Evolutionary conservation across 2,113 vertebrate genomes (phyloP).

Genomic region (Seriola quinqueradiata): DNA sequence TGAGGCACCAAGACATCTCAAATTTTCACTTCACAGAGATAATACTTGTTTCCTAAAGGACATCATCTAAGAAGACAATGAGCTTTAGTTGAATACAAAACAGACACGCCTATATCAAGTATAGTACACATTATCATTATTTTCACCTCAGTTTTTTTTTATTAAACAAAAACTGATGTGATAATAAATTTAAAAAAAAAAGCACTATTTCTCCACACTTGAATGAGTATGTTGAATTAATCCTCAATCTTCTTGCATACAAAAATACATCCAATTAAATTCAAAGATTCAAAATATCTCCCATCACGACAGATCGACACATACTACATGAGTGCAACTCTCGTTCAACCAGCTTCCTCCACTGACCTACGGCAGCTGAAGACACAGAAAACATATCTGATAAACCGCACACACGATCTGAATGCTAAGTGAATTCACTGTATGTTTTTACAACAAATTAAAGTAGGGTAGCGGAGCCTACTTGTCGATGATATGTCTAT

Average conservation of each 20-base stretch:
- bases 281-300: constrained; percentile 42
- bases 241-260: constrained; percentile 46
- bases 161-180: constrained; percentile 34
- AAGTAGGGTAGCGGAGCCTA: constrained; percentile 15
- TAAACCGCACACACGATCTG: constrained; percentile 26
- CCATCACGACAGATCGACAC: constrained; percentile 11
- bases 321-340: constrained; percentile 14
- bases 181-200: constrained; percentile 36
- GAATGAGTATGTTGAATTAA: constrained; percentile 15
- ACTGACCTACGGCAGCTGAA: constrained; percentile 25
- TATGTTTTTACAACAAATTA: constrained; percentile 26
- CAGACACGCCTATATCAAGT: constrained; percentile 34
- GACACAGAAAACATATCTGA: constrained; percentile 10
- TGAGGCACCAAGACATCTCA: constrained; percentile 26
- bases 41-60: constrained; percentile 30
- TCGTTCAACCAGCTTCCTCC: constrained; percentile 14
- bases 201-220: constrained; percentile 31
- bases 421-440: constrained; percentile 29
- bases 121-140: constrained; percentile 28
- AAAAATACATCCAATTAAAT: constrained; percentile 73
- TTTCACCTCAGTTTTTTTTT: constrained; percentile 38
- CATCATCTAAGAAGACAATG: constrained; percentile 30
- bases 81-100: constrained; percentile 36
- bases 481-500: background rate
- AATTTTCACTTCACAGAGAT: constrained; percentile 26